Evolutionary conservation across 2,888 invertebrate species (phyloP).

Genomic region (Rugalucina vietnamica): DNA sequence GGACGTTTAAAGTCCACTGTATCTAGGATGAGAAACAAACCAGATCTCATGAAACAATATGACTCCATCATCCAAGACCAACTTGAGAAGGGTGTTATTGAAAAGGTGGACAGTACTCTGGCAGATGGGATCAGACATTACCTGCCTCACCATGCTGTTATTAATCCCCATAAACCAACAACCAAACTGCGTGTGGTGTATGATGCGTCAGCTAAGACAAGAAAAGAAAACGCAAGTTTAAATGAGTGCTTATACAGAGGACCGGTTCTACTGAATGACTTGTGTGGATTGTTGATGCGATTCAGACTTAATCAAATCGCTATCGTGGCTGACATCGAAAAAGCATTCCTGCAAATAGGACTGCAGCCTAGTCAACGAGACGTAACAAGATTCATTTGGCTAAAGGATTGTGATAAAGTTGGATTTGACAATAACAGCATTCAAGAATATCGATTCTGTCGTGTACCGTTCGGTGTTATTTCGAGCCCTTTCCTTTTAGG

Average conservation of each 20-base stretch:
- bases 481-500: background rate
- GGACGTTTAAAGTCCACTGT: constrained; percentile 27
- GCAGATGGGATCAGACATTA: background rate
- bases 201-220: constrained; percentile 23
- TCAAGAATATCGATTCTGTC: background rate
- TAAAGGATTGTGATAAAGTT: background rate
- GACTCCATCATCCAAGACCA: constrained; percentile 20
- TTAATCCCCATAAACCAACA: constrained; percentile 27
- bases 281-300: constrained; percentile 22
- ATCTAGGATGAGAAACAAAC: constrained; percentile 14
- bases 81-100: constrained; percentile 14
- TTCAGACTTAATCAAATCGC: background rate
- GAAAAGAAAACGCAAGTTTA: constrained; percentile 17
- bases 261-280: constrained; percentile 23
- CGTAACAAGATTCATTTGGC: background rate
- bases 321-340: background rate
- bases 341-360: background rate
- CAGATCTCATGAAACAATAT: constrained; percentile 23
- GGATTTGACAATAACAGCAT: background rate
- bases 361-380: background rate
- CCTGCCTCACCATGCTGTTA: constrained; percentile 27
- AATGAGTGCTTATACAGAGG: constrained; percentile 30
- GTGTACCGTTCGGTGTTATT: background rate
- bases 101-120: constrained; percentile 3
- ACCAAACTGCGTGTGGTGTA: constrained; percentile 32